Conservation (phyloP, 1,140 invertebrate species). For the Anadara kagoshimensis region DNA sequence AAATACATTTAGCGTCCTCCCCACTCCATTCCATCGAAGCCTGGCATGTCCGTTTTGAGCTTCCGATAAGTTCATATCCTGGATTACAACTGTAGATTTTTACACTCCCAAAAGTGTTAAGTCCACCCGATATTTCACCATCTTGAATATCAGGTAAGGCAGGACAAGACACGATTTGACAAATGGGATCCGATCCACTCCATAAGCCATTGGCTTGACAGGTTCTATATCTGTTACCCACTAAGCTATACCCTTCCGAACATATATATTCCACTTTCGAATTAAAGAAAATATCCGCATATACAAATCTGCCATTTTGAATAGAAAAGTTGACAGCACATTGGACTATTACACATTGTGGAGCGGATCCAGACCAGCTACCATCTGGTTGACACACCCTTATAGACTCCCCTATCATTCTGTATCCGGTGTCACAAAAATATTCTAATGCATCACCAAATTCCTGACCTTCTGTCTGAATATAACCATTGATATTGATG, state of each 20-base stretch:
- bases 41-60: conserved; percentile 41
- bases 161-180: conserved; percentile 45
- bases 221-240: conserved; percentile 79
- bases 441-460: conserved; percentile 47
- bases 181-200: conserved; percentile 43
- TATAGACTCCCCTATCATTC: background rate
- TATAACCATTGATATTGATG: conserved; percentile 26
- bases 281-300: background rate
- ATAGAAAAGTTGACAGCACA: conserved; percentile 20
- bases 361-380: conserved; percentile 8
- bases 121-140: conserved; percentile 37
- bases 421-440: conserved; percentile 23
- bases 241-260: conserved; percentile 28
- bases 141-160: conserved; percentile 36
- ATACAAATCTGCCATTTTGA: conserved; percentile 20
- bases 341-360: conserved; percentile 8
- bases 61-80: conserved; percentile 62
- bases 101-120: conserved; percentile 74
- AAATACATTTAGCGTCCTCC: conserved; percentile 69
- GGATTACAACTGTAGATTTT: conserved; percentile 84
- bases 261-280: conserved; percentile 30
- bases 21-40: conserved; percentile 64
- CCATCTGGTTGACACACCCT: conserved; percentile 8
- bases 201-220: conserved; percentile 59
- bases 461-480: background rate